Evolutionary conservation across 1,140 invertebrate species (phyloP).

Genomic region (Drosophila kohkoa): DNA sequence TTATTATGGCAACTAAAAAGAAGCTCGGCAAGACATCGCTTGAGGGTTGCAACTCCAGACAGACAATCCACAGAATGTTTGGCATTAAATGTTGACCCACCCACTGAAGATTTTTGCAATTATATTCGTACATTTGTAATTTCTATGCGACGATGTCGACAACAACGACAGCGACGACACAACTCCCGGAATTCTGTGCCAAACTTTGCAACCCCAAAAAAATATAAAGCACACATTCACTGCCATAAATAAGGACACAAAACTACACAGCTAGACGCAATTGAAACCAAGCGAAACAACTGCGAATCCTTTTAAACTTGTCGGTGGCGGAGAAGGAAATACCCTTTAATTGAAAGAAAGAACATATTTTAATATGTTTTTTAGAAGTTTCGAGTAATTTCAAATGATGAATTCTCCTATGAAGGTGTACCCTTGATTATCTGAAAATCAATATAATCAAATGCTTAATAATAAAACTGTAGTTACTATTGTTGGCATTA

Average conservation of each 20-base stretch:
- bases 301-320: not conserved
- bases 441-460: no score
- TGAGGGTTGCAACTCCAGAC: conserved; percentile 75
- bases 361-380: no score
- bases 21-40: conserved; percentile 31
- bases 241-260: conserved; percentile 9
- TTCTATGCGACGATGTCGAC: conserved; percentile 44
- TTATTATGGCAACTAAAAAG: conserved; percentile 21
- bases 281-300: conserved; percentile 11
- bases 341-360: conserved; percentile 1
- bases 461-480: no score
- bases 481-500: no score
- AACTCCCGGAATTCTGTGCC: conserved; percentile 75
- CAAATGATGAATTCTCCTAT: no score
- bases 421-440: no score
- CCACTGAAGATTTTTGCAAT: conserved; percentile 63
- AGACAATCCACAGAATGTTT: conserved; percentile 42
- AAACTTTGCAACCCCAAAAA: conserved; percentile 75
- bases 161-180: not conserved
- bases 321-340: not conserved
- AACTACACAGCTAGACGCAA: conserved; percentile 40
- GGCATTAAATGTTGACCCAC: conserved; percentile 23
- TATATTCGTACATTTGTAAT: conserved; percentile 47
- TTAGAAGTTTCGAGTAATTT: no score
- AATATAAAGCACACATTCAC: conserved; percentile 38